Conservation (phyloP, 2,888 invertebrate genomes). For the Bombylius discolor region DNA sequence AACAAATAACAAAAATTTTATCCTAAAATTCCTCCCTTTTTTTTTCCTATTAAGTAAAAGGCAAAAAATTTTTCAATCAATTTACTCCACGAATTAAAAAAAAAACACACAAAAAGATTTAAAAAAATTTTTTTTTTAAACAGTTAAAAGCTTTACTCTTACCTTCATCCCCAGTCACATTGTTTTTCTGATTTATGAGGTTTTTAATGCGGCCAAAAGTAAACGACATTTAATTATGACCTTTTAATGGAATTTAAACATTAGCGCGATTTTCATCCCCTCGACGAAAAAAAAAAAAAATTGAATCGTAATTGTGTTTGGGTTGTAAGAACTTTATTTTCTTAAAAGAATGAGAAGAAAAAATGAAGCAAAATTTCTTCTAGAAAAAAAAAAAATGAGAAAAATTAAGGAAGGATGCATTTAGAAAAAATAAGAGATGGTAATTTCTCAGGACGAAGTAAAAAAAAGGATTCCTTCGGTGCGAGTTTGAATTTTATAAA, state of each 20-base stretch:
- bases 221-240: conserved; percentile 36
- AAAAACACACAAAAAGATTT: too few relatives aligned
- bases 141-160: too few relatives aligned
- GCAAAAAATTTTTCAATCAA: conserved; percentile 12
- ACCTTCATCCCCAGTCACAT: too few relatives aligned
- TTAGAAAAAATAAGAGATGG: too few relatives aligned
- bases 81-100: conserved; percentile 2
- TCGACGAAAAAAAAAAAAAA: neutral
- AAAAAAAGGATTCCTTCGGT: too few relatives aligned
- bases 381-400: too few relatives aligned
- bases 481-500: too few relatives aligned
- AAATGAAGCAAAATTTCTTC: too few relatives aligned
- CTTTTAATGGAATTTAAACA: conserved; percentile 35
- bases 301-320: neutral
- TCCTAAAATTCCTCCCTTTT: neutral
- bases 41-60: neutral
- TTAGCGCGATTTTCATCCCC: conserved; percentile 16
- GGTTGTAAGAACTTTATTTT: too few relatives aligned
- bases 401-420: neutral
- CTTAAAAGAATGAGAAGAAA: too few relatives aligned
- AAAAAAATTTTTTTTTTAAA: neutral
- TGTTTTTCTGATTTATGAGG: conserved; percentile 28
- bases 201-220: conserved; percentile 34
- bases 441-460: too few relatives aligned
- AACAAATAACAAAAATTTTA: neutral